These are phyloP conservation scores for Lypha dubia DNA, from an alignment of 2,888 invertebrate species.

Conservation along the genomic window DNA sequence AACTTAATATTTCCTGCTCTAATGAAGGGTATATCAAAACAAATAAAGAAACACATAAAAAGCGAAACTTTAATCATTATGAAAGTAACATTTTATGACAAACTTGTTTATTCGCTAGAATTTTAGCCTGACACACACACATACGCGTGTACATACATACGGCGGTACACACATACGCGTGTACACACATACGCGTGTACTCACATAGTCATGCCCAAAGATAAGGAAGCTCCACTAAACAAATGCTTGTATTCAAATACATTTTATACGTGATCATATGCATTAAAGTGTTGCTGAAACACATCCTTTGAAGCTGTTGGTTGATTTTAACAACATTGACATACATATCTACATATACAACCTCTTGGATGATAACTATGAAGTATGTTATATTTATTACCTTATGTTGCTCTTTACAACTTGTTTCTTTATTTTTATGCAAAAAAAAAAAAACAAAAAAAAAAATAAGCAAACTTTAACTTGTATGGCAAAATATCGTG, in stretches of 20 bases:
- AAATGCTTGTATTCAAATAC: slow-evolving; percentile 23
- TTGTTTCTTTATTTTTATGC: slow-evolving; percentile 18
- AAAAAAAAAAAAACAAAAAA: not conserved
- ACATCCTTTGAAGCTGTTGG: slow-evolving; percentile 15
- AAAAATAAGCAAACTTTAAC: slow-evolving; percentile 11
- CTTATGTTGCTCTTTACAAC: slow-evolving; percentile 57
- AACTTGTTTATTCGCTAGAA: not conserved
- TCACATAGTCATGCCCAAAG: not conserved
- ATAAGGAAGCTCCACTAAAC: not conserved
- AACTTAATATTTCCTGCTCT: not conserved
- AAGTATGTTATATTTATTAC: slow-evolving; percentile 63
- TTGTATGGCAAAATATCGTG: not conserved
- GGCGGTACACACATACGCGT: no score
- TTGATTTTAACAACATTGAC: not conserved
- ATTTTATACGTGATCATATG: slow-evolving; percentile 8
- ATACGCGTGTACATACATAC: no score
- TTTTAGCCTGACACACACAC: not conserved
- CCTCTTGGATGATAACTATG: slow-evolving; percentile 3
- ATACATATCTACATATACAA: not conserved
- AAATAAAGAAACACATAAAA: not conserved
- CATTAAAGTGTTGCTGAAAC: slow-evolving; percentile 26
- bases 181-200: no score
- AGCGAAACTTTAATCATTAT: slow-evolving; percentile 53
- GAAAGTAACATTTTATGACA: slow-evolving; percentile 49
- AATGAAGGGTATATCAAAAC: not conserved